phyloP scores from a whole-genome alignment of 2,797 vertebrate species.

The Enteromius anoplus region DNA sequence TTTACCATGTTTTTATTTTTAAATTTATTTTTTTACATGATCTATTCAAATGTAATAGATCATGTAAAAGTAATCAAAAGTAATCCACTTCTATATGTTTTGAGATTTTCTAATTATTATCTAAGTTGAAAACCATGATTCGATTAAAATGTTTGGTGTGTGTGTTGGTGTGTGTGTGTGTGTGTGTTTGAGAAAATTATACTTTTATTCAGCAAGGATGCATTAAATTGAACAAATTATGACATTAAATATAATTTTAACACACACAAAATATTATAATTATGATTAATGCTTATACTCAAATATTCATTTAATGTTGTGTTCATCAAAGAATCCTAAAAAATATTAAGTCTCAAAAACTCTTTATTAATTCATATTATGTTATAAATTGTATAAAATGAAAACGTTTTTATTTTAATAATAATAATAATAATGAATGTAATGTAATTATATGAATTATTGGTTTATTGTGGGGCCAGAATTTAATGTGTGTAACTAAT shows the following conservation, averaged over 20 bases:
- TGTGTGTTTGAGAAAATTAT: neutral
- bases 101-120: neutral
- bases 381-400: neutral
- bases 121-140: neutral
- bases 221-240: neutral
- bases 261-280: neutral
- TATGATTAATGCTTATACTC: neutral
- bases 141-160: neutral
- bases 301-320: neutral
- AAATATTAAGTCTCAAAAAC: neutral
- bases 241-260: neutral
- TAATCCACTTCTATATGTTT: neutral
- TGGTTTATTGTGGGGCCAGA: neutral
- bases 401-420: neutral
- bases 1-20: no score
- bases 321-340: neutral
- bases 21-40: neutral
- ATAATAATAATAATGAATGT: neutral
- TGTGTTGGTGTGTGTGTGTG: neutral
- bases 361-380: neutral
- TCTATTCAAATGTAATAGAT: neutral
- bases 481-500: neutral
- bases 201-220: neutral
- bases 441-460: neutral
- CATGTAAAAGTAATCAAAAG: no score